These are phyloP conservation scores for Dioctria linearis DNA, from an alignment of 2,888 invertebrate species.

Conservation along the genomic window DNA sequence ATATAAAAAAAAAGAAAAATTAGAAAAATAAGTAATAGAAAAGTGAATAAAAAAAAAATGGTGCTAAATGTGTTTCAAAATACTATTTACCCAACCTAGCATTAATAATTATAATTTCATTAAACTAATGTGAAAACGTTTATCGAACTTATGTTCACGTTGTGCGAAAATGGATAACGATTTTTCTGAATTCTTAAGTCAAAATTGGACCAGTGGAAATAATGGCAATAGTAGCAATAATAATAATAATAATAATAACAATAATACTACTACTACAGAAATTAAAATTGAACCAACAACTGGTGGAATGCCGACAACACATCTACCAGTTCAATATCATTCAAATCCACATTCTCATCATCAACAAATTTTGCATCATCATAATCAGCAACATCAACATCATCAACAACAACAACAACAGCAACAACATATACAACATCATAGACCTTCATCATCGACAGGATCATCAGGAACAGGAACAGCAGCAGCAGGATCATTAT, in stretches of 20 bases:
- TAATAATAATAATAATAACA: conserved; percentile 56
- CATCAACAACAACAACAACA: conserved; percentile 54
- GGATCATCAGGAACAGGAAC: background rate
- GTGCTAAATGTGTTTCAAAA: conserved; percentile 60
- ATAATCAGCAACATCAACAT: conserved; percentile 55
- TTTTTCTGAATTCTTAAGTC: conserved; percentile 63
- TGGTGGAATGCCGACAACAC: conserved; percentile 14
- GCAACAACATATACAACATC: conserved; percentile 54
- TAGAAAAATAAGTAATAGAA: conserved; percentile 14
- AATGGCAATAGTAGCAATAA: conserved; percentile 54
- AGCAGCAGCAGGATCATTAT: background rate
- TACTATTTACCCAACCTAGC: conserved; percentile 61
- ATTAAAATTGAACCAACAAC: conserved; percentile 61
- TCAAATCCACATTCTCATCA: conserved; percentile 32
- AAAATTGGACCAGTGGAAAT: conserved; percentile 60
- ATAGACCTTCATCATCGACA: conserved; percentile 48
- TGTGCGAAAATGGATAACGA: conserved; percentile 63
- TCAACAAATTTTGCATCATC: conserved; percentile 55
- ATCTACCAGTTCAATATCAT: conserved; percentile 47
- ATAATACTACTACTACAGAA: conserved; percentile 57
- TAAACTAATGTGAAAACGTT: conserved; percentile 39
- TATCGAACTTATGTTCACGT: conserved; percentile 55
- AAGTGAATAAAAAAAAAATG: conserved; percentile 56
- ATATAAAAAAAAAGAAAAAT: conserved; percentile 47
- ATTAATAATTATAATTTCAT: background rate